Base-by-base conservation (phyloP, 2,888 invertebrate species). In the Acutogordius australiensis region DNA sequence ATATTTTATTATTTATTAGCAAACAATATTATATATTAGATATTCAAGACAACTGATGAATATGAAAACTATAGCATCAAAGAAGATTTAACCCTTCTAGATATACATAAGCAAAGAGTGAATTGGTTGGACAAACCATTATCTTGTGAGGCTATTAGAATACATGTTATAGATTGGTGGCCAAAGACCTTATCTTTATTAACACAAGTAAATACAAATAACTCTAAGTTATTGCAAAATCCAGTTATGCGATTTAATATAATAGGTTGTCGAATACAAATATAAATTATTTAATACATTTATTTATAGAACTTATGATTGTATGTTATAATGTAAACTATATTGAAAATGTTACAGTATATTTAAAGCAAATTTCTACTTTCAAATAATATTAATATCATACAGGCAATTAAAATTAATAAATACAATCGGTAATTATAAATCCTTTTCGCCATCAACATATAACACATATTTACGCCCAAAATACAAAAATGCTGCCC, bases 161-260 rank as follows among this genome's bases (percentile, higher is more conserved):
- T 51, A 13, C 51, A 51, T 23, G 51, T 51, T n/a, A 8, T 51
- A n/a, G 51, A 51, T 51, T 51, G 51, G 51, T 51, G 51, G 51
- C 51, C 51, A 21, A 51, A 51, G 23, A 51, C 8, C 23, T n/a
- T 51, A 23, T n/a, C 4, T 23, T 51, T 51, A 21, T 51, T 23
- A 13, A n/a, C 51, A 51, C 51, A 51, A 23, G 18, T 13, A 37
- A 37, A 37, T 13, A 18, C 8, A 13, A 37, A 8, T 37, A 37
- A 37, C 8, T 37, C 37, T 37, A 37, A 37, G 18, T 37, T 18
- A 8, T 13, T 37, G 18, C 18, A 13, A 37, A 26, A 51, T 26
- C 51, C 51, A n/a, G 26, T 51, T 4, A 51, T 51, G 23, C 51
- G 51, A 4, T 51, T 51, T 23, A 26, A 51, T 23, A 51, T 51